Conservation (phyloP, 2,797 vertebrate species). For the Toxotes lorentzi region DNA sequence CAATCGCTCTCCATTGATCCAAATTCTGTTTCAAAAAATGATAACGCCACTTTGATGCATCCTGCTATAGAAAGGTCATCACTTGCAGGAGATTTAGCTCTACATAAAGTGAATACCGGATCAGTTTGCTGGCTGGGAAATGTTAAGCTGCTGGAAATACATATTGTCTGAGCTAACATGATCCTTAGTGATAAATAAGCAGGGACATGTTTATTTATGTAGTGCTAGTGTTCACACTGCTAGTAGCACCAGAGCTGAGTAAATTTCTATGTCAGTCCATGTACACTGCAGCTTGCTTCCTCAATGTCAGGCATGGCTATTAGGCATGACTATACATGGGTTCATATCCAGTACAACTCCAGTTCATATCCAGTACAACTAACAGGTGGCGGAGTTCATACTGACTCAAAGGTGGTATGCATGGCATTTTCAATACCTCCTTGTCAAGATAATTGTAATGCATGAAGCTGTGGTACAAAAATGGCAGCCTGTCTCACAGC, state of each 20-base stretch:
- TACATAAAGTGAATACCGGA: neutral
- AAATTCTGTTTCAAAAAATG: neutral
- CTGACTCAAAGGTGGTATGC: neutral
- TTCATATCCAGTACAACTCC: neutral
- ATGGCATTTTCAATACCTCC: neutral
- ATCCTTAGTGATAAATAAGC: constrained; percentile 17
- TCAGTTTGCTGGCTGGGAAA: neutral
- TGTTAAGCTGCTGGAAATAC: constrained; percentile 12
- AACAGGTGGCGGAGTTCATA: constrained; percentile 1
- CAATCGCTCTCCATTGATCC: neutral
- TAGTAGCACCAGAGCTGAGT: constrained; percentile 13
- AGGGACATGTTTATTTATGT: constrained; percentile 41
- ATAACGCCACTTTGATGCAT: neutral
- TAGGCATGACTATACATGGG: too few species aligned
- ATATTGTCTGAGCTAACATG: constrained; percentile 7
- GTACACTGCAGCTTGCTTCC: neutral
- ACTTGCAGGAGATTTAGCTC: neutral
- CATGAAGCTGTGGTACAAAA: neutral
- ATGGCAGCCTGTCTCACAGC: neutral
- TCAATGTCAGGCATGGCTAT: neutral
- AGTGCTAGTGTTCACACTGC: constrained; percentile 24
- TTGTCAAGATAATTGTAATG: neutral
- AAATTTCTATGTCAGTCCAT: constrained; percentile 29
- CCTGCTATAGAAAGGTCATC: neutral
- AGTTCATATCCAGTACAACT: neutral